Evolutionary conservation across 2,888 invertebrate genomes (phyloP), one percentile per base, ranked within the genome.

Genomic region (Sthenelais limicola): DNA sequence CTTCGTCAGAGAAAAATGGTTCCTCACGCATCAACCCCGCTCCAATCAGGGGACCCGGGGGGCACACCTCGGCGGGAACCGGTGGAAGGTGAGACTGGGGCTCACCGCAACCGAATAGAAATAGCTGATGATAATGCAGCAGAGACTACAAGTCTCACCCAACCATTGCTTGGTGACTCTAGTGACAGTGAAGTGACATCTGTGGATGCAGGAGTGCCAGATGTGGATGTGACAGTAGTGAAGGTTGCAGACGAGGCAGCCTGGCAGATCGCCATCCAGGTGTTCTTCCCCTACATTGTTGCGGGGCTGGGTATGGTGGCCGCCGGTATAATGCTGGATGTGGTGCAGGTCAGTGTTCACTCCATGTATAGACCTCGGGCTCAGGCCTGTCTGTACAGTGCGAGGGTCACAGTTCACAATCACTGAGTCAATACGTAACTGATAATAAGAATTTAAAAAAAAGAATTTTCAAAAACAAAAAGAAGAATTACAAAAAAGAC

Each of bases 281-380:
- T 95, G 89, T 92, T 94, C 33, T 92, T 97, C 78, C 95, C 95
- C 9, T 95, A 94, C 88, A 88, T 95, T 73, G 90, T 95, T 74
- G 95, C 95, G 73, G 95, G 95, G 24, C 92, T 94, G 84, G 95
- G 95, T 72, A 96, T 94, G 93, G 95, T 96, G 1, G 93, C 93
- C n/a, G 95, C 95, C 71, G 95, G 95, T 81, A 90, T 95, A 73
- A 90, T 95, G 18, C 89, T 96, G 30, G 95, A 95, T 86, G 88
- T 92, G 77, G 95, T 95, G 66, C 94, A 94, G 91, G 95, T 95
- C 87, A 73, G 72, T n/a, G n/a, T n/a, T n/a, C n/a, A n/a, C n/a
- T n/a, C n/a, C n/a, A n/a, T n/a, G n/a, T n/a, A n/a, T n/a, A n/a
- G n/a, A n/a, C n/a, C n/a, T n/a, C n/a, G n/a, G n/a, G n/a, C n/a